These are phyloP conservation scores for Phylloscopus collybita DNA, from an alignment of 2,797 vertebrate species.

Conservation along the genomic window DNA sequence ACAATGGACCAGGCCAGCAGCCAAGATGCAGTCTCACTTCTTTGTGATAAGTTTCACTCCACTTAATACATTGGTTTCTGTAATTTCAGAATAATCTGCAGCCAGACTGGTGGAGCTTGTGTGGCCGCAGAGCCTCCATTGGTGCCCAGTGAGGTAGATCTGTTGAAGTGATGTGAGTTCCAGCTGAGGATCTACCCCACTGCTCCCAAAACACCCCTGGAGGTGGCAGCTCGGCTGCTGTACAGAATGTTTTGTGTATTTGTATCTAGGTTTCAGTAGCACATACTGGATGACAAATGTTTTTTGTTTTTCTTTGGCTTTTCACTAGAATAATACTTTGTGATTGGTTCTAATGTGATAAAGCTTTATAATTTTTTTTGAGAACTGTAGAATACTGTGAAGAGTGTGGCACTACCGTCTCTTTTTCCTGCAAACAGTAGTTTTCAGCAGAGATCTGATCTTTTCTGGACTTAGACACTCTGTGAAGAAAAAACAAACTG, in stretches of 20 bases:
- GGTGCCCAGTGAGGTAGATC: background rate
- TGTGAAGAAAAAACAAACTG: background rate
- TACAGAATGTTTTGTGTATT: accelerated
- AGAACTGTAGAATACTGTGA: background rate
- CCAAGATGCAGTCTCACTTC: background rate
- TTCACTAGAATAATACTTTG: background rate
- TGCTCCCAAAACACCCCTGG: background rate
- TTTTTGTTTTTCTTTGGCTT: background rate
- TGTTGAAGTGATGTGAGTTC: background rate
- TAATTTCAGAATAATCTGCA: background rate
- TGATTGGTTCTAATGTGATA: background rate
- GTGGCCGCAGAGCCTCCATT: background rate
- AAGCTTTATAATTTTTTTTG: background rate
- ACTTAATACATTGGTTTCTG: background rate
- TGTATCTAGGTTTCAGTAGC: background rate
- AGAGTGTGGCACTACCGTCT: background rate
- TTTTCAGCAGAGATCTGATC: background rate
- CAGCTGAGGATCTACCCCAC: constrained; percentile 48
- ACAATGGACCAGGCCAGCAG: background rate
- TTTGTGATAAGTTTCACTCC: background rate
- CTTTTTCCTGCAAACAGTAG: background rate
- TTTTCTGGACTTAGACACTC: background rate
- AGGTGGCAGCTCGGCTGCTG: background rate
- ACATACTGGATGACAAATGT: background rate
- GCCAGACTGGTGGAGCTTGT: background rate